Base-by-base conservation (phyloP, 2,797 vertebrate species). In the Oophaga sylvatica region DNA sequence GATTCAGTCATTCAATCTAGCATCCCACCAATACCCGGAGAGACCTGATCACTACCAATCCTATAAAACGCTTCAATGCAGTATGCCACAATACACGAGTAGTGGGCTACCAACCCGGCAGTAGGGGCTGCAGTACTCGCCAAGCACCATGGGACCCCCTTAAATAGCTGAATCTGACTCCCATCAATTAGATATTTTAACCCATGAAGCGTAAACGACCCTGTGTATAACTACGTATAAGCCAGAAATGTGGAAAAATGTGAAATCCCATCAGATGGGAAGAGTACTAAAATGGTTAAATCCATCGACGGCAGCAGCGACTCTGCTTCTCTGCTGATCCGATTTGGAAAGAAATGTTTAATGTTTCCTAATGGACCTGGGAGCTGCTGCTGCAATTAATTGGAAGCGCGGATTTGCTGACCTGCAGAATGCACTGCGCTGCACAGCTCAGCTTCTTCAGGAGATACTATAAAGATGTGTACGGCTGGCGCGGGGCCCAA, bases 381-480 rank as follows among this genome's bases (percentile, higher is more conserved):
- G 89, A 90, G 90, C 90, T 88, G 81, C 80, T 90, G 16, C 53
- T 85, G 87, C 91, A 92, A 93, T 94, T 94, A 92, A 93, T 90
- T 84, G 45, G 86, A 82, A 84, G 76, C 11, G 48, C 86, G n/a
- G 35, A 91, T 82, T 85, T 93, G 93, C 93, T 92, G 93, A 94
- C 91, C 92, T 45, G 90, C 86, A 90, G 90, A 63, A 88, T 89
- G 91, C 80, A 17, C 56, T 17, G 90, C 90, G 75, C 87, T 92
- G 94, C 93, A 90, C 80, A 91, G 67, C 91, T 93, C 93, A 95
- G 94, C 93, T 91, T 76, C 83, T 92, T 91, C 89, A 60, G 77
- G 83, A 67, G 75, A 89, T 92, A 87, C 90, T 86, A 83, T 90
- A 90, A 90, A 91, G 91, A 92, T 86, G 87, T 88, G 89, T 90